These are phyloP conservation scores for Catostylus mosaicus DNA, from an alignment of 30 jellyfish, hydroid and myxozoan genomes.

Conservation along the genomic window DNA sequence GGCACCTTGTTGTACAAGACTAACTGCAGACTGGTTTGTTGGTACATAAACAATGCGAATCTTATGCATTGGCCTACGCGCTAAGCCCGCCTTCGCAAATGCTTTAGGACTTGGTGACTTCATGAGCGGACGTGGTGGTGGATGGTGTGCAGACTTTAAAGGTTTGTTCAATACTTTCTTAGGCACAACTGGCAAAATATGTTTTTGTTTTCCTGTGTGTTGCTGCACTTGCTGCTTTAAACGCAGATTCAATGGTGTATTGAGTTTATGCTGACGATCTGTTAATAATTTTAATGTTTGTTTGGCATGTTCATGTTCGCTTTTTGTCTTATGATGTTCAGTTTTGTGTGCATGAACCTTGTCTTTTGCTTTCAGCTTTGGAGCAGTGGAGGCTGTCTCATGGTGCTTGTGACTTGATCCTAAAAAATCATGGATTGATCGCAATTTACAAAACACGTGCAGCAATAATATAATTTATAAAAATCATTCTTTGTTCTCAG, in stretches of 20 bases:
- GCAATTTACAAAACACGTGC: too few species aligned
- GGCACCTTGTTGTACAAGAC: conserved; percentile 29
- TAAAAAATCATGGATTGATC: neutral
- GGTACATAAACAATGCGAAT: conserved; percentile 65
- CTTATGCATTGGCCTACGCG: conserved; percentile 20
- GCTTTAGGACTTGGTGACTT: conserved; percentile 5
- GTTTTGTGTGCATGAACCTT: conserved; percentile 22
- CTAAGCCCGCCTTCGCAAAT: neutral
- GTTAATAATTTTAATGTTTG: conserved; percentile 44
- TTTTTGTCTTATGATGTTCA: conserved; percentile 49
- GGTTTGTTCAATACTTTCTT: conserved; percentile 20
- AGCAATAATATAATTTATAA: too few species aligned
- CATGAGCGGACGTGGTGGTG: conserved; percentile 1
- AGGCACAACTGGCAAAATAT: conserved; percentile 60
- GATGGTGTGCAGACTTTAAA: neutral
- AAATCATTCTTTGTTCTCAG: too few species aligned
- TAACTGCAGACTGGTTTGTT: conserved; percentile 39
- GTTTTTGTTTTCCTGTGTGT: conserved; percentile 53
- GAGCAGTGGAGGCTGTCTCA: conserved; percentile 15
- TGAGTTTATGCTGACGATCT: conserved; percentile 33
- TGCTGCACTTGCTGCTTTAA: conserved; percentile 70
- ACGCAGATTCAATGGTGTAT: conserved; percentile 53
- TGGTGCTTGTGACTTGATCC: conserved; percentile 41
- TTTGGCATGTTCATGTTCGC: conserved; percentile 62
- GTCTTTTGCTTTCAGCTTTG: conserved; percentile 52